Conservation (phyloP, 2,888 invertebrate genomes). For the Drosophila eohydei region DNA sequence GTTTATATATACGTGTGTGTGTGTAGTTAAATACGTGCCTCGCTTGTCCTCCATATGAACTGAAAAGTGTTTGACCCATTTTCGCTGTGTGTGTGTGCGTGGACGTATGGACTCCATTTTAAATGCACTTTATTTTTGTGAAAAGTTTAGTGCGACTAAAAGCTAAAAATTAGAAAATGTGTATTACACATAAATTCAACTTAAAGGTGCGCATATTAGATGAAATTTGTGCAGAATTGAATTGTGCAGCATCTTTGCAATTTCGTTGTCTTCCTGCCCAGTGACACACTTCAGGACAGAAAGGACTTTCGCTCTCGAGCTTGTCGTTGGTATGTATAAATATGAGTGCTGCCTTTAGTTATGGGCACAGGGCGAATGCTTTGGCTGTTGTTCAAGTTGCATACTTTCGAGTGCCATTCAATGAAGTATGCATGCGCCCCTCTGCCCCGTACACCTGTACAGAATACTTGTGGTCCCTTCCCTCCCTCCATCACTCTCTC, state of each 20-base stretch:
- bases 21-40: constrained; percentile 55
- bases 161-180: constrained; percentile 33
- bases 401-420: constrained; percentile 77
- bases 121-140: constrained; percentile 61
- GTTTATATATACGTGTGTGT: constrained; percentile 14
- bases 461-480: not conserved
- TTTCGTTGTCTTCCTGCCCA: constrained; percentile 21
- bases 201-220: constrained; percentile 28
- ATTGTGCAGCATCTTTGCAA: constrained; percentile 13
- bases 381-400: constrained; percentile 46
- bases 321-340: constrained; percentile 30
- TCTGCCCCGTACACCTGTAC: constrained; percentile 29
- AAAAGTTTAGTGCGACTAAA: constrained; percentile 41
- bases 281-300: constrained; percentile 42
- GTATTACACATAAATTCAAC: constrained; percentile 33
- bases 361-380: constrained; percentile 19
- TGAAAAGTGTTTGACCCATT: constrained; percentile 69
- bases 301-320: constrained; percentile 36
- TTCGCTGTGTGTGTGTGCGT: constrained; percentile 19
- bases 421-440: constrained; percentile 67
- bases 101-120: constrained; percentile 28
- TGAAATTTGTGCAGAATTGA: constrained; percentile 35
- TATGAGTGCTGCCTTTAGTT: constrained; percentile 15
- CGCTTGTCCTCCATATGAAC: constrained; percentile 26
- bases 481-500: not conserved